phyloP scores from a whole-genome alignment of 2,888 invertebrate species.

The Cylloceria caligata region DNA sequence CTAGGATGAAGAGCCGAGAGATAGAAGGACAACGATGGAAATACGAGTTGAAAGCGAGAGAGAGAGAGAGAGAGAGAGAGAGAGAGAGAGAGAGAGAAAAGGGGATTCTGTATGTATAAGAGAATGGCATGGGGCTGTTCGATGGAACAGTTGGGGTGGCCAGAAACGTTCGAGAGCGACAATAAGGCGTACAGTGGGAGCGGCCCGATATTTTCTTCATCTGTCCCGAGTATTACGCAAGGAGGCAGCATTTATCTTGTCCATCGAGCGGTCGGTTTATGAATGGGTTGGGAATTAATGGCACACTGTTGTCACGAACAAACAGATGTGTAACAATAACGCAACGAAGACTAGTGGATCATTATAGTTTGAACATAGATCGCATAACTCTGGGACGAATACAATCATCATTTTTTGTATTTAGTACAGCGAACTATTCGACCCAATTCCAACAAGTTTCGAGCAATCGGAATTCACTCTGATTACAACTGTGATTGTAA shows the following conservation, averaged over 20 bases:
- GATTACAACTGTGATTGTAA: neutral
- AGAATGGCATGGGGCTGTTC: slow-evolving; percentile 16
- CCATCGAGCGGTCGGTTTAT: slow-evolving; percentile 3
- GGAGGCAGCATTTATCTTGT: slow-evolving; percentile 34
- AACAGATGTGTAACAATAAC: slow-evolving; percentile 34
- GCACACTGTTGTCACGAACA: slow-evolving; percentile 9
- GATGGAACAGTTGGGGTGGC: slow-evolving; percentile 26
- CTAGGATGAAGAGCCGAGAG: slow-evolving; percentile 8
- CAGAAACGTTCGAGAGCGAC: slow-evolving; percentile 42
- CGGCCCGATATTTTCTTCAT: slow-evolving; percentile 39
- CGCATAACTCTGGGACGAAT: neutral
- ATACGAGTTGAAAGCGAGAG: slow-evolving; percentile 10
- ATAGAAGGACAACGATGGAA: neutral
- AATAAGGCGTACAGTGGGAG: slow-evolving; percentile 18
- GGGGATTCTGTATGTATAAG: slow-evolving; percentile 9
- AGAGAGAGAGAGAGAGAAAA: slow-evolving; percentile 11
- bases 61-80: neutral
- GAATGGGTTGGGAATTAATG: neutral
- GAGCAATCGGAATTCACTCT: neutral
- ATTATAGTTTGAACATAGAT: neutral
- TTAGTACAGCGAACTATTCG: neutral
- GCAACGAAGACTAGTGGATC: neutral
- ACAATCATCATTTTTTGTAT: neutral
- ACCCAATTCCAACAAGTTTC: neutral
- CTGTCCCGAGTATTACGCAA: slow-evolving; percentile 36